Evolutionary conservation across 1,140 invertebrate species (phyloP).

Genomic region (Nephila pilipes): DNA sequence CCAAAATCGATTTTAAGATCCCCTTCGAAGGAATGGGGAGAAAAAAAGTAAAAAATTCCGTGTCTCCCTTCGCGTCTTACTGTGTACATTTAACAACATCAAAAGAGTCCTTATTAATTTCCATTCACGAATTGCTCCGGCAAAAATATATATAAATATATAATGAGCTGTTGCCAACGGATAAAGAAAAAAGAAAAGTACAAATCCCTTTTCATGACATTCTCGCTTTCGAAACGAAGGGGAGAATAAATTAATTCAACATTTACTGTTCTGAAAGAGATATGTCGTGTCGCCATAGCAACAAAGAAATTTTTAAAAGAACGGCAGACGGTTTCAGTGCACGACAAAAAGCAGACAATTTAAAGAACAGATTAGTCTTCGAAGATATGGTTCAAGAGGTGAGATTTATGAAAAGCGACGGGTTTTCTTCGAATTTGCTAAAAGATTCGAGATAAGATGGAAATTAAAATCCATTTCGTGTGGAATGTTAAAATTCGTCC

Average conservation of each 20-base stretch:
- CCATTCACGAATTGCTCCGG: neutral
- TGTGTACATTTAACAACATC: too few relatives aligned
- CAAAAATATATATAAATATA: neutral
- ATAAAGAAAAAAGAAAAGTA: neutral
- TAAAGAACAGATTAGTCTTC: neutral
- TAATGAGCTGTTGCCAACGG: neutral
- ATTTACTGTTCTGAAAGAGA: neutral
- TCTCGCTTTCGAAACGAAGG: neutral
- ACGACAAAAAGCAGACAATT: neutral
- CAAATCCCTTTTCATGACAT: neutral
- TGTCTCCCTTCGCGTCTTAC: neutral
- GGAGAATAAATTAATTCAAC: neutral
- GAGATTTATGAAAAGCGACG: too few relatives aligned
- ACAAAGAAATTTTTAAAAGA: neutral
- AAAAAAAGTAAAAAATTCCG: too few relatives aligned
- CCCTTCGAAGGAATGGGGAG: neutral
- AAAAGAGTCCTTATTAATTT: neutral
- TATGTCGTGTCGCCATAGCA: neutral
- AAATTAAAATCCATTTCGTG: neutral
- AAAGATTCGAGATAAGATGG: neutral
- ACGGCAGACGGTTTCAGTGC: neutral
- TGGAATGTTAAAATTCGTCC: too few relatives aligned
- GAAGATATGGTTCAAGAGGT: neutral
- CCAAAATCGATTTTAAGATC: conserved; percentile 7
- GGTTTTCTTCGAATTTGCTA: neutral